Conservation (phyloP, 1,140 invertebrate species). For the Rhyzopertha dominica region DNA sequence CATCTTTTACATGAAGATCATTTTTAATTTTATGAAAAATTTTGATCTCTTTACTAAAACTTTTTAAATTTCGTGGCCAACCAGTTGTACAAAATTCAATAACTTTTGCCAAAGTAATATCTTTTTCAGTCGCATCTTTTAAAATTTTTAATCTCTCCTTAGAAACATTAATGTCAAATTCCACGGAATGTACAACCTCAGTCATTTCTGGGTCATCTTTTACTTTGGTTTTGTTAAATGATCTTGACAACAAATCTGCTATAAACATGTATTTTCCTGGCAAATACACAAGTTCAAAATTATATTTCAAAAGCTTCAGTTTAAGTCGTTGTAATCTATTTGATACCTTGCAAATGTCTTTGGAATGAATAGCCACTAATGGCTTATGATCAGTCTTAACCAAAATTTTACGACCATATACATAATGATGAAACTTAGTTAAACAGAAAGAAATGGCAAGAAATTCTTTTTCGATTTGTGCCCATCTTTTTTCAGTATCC, state of each 20-base stretch:
- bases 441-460: constrained; percentile 32
- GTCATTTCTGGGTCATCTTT: no score
- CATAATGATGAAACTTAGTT: constrained; percentile 28
- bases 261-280: constrained; percentile 42
- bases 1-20: no score
- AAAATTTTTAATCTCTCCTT: no score
- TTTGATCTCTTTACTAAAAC: no score
- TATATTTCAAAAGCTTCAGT: constrained; percentile 12
- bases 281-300: constrained; percentile 40
- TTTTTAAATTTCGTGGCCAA: no score
- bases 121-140: no score
- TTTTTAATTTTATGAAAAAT: no score
- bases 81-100: no score
- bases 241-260: constrained; percentile 45
- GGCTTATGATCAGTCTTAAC: constrained; percentile 17
- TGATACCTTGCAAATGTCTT: constrained; percentile 10
- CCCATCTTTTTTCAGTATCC: constrained; percentile 10
- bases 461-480: constrained; percentile 43
- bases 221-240: constrained; percentile 7
- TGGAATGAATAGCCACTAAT: constrained; percentile 13
- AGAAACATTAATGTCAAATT: no score
- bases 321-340: constrained; percentile 10
- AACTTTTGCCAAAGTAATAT: no score
- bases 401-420: constrained; percentile 3
- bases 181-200: no score